A percentile compares a stretch with the other conserved stretches of the same genome.
phyloP scores from a whole-genome alignment of 2,113 vertebrate genomes.

The Leptocoma aspasia region DNA sequence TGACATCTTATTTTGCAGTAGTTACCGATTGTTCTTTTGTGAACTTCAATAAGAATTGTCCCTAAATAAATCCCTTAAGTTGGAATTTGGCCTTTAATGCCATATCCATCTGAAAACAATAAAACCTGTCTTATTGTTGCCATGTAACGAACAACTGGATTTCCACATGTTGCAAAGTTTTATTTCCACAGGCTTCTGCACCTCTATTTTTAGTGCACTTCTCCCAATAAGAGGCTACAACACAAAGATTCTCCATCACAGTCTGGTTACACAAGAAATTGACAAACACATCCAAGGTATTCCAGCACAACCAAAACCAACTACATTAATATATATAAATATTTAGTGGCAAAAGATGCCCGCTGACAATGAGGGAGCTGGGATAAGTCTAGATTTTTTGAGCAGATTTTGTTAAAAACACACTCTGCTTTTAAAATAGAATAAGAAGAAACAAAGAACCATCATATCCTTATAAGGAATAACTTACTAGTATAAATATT shows the following conservation, averaged over 20 bases:
- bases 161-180: not conserved
- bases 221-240: not conserved
- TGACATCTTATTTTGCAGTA: not conserved
- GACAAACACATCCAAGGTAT: not conserved
- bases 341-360: not conserved
- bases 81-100: not conserved
- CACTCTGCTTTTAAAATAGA: not conserved
- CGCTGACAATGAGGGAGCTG: not conserved
- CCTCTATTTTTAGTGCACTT: not conserved
- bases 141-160: conserved; percentile 40
- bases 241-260: not conserved
- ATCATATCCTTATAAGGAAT: not conserved
- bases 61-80: not conserved
- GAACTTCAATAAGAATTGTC: not conserved
- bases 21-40: not conserved
- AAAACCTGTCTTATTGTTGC: conserved; percentile 1
- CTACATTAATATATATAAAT: not conserved
- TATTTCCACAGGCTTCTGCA: not conserved
- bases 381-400: not conserved
- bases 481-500: not conserved
- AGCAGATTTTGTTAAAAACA: not conserved
- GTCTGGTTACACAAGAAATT: not conserved
- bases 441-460: not conserved
- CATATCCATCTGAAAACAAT: not conserved
- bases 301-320: not conserved